A percentile compares a stretch with the other conserved stretches of the same genome.
Conservation (phyloP, 2,113 vertebrate genomes). For the Embiotoca jacksoni region DNA sequence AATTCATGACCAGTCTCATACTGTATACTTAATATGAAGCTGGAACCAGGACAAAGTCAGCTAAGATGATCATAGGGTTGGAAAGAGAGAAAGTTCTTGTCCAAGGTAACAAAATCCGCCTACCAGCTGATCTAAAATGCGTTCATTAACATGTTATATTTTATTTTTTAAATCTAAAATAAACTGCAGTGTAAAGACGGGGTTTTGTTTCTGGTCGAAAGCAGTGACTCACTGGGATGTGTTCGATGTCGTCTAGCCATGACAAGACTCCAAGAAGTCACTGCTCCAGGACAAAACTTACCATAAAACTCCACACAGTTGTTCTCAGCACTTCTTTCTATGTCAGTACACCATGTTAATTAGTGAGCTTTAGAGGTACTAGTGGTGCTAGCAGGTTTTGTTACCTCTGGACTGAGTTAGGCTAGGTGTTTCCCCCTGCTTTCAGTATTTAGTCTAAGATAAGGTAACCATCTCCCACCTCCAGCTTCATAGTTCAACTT, state of each 20-base stretch:
- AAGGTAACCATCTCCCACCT: neutral
- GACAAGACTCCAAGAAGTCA: neutral
- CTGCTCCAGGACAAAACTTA: neutral
- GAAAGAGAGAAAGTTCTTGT: no score
- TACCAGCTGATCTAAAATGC: neutral
- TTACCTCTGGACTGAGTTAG: neutral
- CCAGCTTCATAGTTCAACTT: neutral
- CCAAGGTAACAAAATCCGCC: neutral
- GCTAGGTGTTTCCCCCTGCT: neutral
- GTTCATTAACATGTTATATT: neutral
- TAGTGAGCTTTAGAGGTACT: neutral
- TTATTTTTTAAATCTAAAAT: neutral
- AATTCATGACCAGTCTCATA: no score
- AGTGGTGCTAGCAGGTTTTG: neutral
- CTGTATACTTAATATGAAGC: neutral
- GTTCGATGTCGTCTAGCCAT: neutral
- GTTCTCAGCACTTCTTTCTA: neutral
- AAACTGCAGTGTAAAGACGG: neutral
- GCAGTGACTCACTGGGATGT: neutral
- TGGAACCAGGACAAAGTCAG: neutral
- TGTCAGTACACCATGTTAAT: neutral
- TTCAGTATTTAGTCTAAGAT: constrained; percentile 2
- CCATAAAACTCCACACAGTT: neutral
- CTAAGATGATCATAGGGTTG: neutral
- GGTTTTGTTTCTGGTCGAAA: neutral